Percentiles rank a stretch among this genome's conserved stretches.
phyloP scores from a whole-genome alignment of 2,113 vertebrate genomes.

The Mirounga angustirostris region DNA sequence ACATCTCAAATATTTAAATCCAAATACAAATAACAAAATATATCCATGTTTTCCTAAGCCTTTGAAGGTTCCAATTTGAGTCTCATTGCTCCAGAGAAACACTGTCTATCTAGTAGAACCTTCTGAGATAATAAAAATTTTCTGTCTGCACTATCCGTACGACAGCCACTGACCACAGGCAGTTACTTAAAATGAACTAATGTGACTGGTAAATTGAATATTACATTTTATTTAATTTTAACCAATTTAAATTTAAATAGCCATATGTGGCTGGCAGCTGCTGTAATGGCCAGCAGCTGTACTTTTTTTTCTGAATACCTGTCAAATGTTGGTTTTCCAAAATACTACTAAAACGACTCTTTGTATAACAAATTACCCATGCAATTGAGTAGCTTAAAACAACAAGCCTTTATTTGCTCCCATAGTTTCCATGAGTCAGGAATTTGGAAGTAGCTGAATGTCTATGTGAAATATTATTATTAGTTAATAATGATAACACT shows the following conservation, averaged over 20 bases:
- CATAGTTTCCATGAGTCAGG: not conserved
- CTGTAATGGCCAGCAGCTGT: not conserved
- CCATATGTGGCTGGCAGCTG: not conserved
- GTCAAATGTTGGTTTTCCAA: not conserved
- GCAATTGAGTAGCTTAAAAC: not conserved
- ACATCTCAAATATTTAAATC: not conserved
- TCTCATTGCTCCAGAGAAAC: not conserved
- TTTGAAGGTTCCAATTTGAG: not conserved
- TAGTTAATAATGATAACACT: not conserved
- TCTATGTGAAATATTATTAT: not conserved
- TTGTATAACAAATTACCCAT: not conserved
- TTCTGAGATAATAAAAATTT: not conserved
- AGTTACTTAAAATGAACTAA: not conserved
- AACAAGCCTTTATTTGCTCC: not conserved
- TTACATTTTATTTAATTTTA: not conserved
- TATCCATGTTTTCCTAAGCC: not conserved
- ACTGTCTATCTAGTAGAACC: not conserved
- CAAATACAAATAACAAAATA: not conserved
- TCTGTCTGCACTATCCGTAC: not conserved
- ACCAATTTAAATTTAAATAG: slow-evolving; percentile 41
- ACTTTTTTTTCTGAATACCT: not conserved
- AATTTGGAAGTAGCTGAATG: not conserved
- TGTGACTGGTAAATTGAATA: not conserved
- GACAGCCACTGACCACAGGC: not conserved
- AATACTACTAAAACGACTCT: not conserved